Evolutionary conservation across 2,113 vertebrate genomes (phyloP), one percentile per base, ranked within the genome.

Genomic region (Parus major): DNA sequence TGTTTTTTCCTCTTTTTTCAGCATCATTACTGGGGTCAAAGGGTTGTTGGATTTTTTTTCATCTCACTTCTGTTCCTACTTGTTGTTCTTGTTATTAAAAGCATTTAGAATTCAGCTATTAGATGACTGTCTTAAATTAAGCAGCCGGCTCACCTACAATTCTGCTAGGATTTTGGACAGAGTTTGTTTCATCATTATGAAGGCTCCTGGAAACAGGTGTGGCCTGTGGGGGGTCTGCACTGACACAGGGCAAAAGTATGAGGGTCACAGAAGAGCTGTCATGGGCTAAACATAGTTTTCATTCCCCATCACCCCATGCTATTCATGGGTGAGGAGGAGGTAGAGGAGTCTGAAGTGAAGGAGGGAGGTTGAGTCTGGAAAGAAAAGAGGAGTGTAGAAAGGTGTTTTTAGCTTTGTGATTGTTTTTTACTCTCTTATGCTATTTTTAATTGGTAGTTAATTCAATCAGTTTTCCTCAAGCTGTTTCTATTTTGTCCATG

Each of bases 171-270:
- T 55, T 42, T 57, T 82, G 57, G 31, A 28, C 17, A 36, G 25
- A 17, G 12, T 5, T 2, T 55, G 16, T 72, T 84, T 56, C 35
- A 27, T 69, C 72, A 31, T 44, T 36, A 7, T 46, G 39, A 88
- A 39, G 21, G 39, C 4, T 78, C 4, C 41, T 41, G 29, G 10
- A 35, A 61, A 29, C 22, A 79, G 18, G 41, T 42, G 42, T 35
- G 33, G 2, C 22, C 14, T 1, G 0, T 35, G 5, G 28, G 3
- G 4, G 5, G 2, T 83, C 28, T 8, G 7, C 16, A 14, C 16
- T 55, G 33, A 7, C 27, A 27, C 9, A 53, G 23, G 11, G 4
- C 6, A 47, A n/a, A 55, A 46, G 11, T 24, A 24, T 56, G 16
- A 77, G 12, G 6, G 17, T 33, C 19, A 81, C 31, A 69, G 12